A percentile compares a stretch with the other conserved stretches of the same genome.
Conservation (phyloP, 2,113 vertebrate genomes). For the Crocuta crocuta region DNA sequence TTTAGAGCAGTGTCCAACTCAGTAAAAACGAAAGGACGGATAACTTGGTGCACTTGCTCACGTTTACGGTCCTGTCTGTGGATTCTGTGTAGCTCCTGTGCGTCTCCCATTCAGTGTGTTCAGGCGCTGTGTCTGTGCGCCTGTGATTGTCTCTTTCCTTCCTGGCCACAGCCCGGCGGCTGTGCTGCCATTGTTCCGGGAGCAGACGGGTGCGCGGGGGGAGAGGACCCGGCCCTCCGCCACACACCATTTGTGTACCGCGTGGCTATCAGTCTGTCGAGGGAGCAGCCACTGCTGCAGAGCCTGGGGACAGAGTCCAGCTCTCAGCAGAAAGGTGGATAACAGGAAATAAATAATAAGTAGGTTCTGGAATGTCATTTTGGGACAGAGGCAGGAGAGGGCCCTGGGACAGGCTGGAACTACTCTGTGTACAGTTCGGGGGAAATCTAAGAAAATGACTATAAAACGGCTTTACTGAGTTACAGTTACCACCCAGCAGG, state of each 20-base stretch:
- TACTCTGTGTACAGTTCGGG: background rate
- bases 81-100: background rate
- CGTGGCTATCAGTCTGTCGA: background rate
- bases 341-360: background rate
- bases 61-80: fast-evolving
- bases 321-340: background rate
- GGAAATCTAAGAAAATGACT: background rate
- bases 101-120: background rate
- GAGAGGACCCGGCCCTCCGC: background rate
- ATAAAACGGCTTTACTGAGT: background rate
- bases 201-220: too few species aligned
- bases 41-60: too few species aligned
- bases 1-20: background rate
- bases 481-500: background rate
- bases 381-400: background rate
- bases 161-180: fast-evolving
- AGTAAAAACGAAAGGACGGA: background rate
- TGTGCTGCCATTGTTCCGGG: fast-evolving
- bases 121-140: background rate
- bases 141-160: fast-evolving
- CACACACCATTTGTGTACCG: too few species aligned
- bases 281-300: background rate
- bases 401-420: background rate
- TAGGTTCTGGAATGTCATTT: fast-evolving
- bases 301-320: background rate